Conservation (phyloP, 2,888 invertebrate species). For the Metallyticus violacea region DNA sequence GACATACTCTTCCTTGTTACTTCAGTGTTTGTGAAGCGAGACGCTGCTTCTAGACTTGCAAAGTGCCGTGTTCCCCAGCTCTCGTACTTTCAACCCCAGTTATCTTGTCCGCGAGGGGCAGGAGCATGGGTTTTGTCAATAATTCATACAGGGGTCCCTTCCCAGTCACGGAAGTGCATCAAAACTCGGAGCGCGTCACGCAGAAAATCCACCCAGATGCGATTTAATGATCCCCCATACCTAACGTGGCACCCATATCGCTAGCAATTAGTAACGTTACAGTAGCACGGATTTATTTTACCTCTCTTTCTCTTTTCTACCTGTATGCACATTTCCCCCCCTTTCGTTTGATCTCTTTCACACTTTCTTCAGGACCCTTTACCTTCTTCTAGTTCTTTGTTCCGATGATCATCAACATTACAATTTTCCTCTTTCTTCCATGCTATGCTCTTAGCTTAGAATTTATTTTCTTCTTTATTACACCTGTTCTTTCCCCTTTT, state of each 20-base stretch:
- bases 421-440: neutral
- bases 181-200: neutral
- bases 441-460: neutral
- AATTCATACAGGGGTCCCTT: neutral
- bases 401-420: neutral
- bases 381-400: neutral
- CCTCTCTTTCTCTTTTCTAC: neutral
- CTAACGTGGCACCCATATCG: neutral
- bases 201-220: neutral
- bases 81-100: neutral
- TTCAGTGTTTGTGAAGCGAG: no score
- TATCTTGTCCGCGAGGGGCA: neutral
- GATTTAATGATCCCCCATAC: neutral
- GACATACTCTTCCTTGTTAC: no score
- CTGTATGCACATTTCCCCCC: neutral
- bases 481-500: no score
- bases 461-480: no score
- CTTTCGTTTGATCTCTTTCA: neutral
- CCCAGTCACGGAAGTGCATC: neutral
- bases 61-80: neutral
- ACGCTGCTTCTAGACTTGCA: neutral
- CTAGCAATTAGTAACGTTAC: neutral
- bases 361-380: neutral
- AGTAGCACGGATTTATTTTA: neutral
- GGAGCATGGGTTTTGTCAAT: neutral